Conservation (phyloP, 2,888 invertebrate species). For the Conistra vaccinii region DNA sequence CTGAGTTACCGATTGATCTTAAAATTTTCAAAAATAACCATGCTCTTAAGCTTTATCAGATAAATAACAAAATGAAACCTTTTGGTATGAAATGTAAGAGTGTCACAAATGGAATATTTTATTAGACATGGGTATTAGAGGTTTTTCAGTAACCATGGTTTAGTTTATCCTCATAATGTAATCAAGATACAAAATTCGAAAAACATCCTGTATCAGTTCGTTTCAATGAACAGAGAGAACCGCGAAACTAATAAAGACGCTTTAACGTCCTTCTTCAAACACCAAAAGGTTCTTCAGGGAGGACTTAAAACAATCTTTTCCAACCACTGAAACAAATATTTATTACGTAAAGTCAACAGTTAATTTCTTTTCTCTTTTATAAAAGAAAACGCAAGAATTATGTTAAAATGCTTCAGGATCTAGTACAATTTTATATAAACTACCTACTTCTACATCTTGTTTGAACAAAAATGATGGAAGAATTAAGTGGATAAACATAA, state of each 20-base stretch:
- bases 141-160: neutral
- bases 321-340: conserved; percentile 77
- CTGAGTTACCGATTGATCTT: neutral
- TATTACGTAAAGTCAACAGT: conserved; percentile 74
- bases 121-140: neutral
- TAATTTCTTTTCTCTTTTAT: conserved; percentile 71
- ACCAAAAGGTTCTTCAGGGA: conserved; percentile 69
- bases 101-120: neutral
- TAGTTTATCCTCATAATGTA: conserved; percentile 22
- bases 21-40: neutral
- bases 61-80: neutral
- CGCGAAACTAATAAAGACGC: conserved; percentile 66
- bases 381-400: conserved; percentile 61
- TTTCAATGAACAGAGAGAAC: conserved; percentile 51
- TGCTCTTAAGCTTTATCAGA: neutral
- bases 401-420: conserved; percentile 49
- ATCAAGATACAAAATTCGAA: conserved; percentile 34
- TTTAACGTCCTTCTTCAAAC: conserved; percentile 70
- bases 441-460: conserved; percentile 37
- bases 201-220: conserved; percentile 47
- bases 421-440: conserved; percentile 63
- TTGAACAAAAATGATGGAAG: conserved; percentile 55
- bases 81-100: neutral
- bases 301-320: conserved; percentile 73
- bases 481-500: conserved; percentile 47